Percentiles rank a stretch among this genome's conserved stretches.
These are phyloP conservation scores for Leptocoma aspasia DNA, from an alignment of 2,113 vertebrate species.

Conservation along the genomic window DNA sequence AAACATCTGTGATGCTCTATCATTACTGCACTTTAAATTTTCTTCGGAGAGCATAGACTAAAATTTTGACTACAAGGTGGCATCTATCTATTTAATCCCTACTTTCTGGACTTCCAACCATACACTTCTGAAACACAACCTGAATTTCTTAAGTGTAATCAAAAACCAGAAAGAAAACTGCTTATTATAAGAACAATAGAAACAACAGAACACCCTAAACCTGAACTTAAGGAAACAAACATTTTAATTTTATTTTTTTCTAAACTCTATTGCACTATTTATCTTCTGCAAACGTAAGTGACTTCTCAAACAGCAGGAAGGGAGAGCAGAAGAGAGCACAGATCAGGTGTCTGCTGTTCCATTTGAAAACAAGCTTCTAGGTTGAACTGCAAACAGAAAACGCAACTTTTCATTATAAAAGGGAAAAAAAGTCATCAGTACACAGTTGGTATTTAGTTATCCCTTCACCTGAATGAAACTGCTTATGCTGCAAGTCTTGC, in stretches of 20 bases:
- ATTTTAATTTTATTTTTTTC: not conserved
- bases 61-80: not conserved
- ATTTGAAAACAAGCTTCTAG: not conserved
- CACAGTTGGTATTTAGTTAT: not conserved
- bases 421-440: not conserved
- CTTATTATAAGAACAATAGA: not conserved
- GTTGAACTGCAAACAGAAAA: not conserved
- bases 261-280: not conserved
- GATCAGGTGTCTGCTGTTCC: not conserved
- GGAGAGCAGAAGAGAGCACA: not conserved
- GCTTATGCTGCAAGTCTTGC: not conserved
- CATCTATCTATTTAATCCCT: not conserved
- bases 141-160: not conserved
- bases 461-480: not conserved
- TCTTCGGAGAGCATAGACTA: not conserved
- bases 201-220: not conserved
- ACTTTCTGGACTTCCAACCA: not conserved
- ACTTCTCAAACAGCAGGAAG: not conserved
- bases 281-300: not conserved
- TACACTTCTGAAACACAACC: not conserved
- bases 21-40: not conserved
- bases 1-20: not conserved
- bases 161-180: not conserved
- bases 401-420: not conserved
- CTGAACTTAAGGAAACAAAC: not conserved